Evolutionary conservation across 2,888 invertebrate species (phyloP), one percentile per base, ranked within the genome.

Genomic region (Andricus quercusramuli): DNA sequence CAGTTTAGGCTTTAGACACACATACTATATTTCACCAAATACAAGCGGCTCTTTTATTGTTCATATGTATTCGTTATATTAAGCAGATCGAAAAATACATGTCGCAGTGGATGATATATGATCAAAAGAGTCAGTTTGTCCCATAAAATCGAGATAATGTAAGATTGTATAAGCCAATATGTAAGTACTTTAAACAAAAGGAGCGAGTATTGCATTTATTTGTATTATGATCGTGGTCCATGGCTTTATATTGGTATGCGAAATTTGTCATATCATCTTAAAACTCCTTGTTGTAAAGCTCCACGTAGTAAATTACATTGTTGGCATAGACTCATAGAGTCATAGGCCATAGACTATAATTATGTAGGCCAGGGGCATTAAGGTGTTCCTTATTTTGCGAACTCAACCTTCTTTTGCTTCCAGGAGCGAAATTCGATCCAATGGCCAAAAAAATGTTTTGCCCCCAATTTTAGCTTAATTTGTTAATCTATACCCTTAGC

Each of bases 81-180:
- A 25, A 25, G 13, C 1, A 13, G 25, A 62, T 25, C n/a, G 25
- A 62, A 1, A 22, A 56, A 11, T 11, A 22, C 11, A 3, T 15
- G 13, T 25, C 22, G 4, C 3, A 4, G 4, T 25, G 15, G 2
- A 15, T 13, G 62, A 62, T 62, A 25, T 62, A 62, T 22, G 62
- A 62, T 62, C 22, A 25, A 22, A 62, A 25, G 62, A 25, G 25
- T 62, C 22, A 62, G 15, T 62, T 25, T 62, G 25, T 62, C 5
- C 62, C n/a, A 25, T 62, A 62, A 62, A 62, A 62, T 62, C 13
- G 25, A 62, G 62, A 62, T 62, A 62, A 62, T 62, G 20, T n/a
- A n/a, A 56, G 56, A 44, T 44, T 44, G 13, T 44, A n/a, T n/a
- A 15, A 44, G 44, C n/a, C 56, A n/a, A 3, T 56, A n/a, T 56